These are phyloP conservation scores for Desmodus rotundus DNA, from an alignment of 2,113 vertebrate genomes.

Conservation along the genomic window DNA sequence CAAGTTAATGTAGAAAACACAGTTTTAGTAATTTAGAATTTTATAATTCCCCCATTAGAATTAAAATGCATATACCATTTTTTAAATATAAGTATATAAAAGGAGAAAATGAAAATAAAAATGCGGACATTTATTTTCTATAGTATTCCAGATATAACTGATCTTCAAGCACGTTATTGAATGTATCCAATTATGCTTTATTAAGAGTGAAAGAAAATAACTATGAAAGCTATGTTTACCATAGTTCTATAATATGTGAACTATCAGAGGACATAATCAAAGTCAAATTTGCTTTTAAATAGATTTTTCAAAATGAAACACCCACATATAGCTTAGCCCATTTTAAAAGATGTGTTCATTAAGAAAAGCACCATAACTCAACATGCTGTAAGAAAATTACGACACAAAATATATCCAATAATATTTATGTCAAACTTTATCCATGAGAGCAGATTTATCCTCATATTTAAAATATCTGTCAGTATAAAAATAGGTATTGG, in stretches of 20 bases:
- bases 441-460: background rate
- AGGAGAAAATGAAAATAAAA: slow-evolving; percentile 38
- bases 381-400: background rate
- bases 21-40: background rate
- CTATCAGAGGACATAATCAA: slow-evolving; percentile 48
- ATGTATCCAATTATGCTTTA: slow-evolving; percentile 71
- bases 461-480: background rate
- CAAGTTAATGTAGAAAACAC: background rate
- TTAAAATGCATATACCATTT: background rate
- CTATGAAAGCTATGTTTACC: slow-evolving; percentile 59
- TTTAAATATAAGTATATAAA: background rate
- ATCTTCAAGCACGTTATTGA: slow-evolving; percentile 58
- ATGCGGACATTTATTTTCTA: background rate
- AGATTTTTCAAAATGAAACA: slow-evolving; percentile 26
- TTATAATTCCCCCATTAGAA: background rate
- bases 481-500: background rate
- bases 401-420: background rate
- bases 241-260: slow-evolving; percentile 50
- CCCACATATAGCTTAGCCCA: background rate
- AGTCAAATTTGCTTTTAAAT: slow-evolving; percentile 57
- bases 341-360: background rate
- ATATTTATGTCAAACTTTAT: background rate
- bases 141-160: slow-evolving; percentile 59
- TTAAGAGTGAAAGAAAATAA: slow-evolving; percentile 75
- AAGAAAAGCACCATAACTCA: background rate